Base-by-base conservation (phyloP, 2,888 invertebrate species). In the Malthinus flaveolus region DNA sequence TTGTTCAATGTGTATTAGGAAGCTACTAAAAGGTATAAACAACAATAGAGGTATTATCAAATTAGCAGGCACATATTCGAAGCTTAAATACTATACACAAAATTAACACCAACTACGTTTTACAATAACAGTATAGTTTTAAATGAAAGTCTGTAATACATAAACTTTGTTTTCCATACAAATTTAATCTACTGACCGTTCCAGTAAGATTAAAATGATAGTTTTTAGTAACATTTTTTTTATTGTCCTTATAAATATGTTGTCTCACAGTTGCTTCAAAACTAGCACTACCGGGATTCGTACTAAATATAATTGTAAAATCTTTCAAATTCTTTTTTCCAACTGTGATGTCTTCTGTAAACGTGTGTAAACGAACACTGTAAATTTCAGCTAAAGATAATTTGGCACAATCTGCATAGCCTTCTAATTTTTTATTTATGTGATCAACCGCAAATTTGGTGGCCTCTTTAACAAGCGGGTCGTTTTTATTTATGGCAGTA, bases 141-240 rank as follows among this genome's bases (percentile, higher is more conserved):
- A 91, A 81, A 67, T 86, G 84, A 70, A 86, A 87, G 70, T 92
- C 86, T 60, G 87, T 84, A 45, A 92, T 83, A 73, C 93, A 93
- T 66, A 81, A 83, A 77, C 91, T 91, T 76, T 92, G 91, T 50
- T 85, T 83, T n/a, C 91, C 90, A 72, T 93, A 92, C 35, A 89
- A 80, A 76, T 92, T 92, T 49, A 91, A 83, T 49, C 93, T 83
- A 73, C 91, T 91, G 45, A 91, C 83, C 32, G 89, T 86, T 12
- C 93, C 93, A 0, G 87, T 80, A 1, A 91, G 75, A 47, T 76
- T 73, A 76, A 82, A 84, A 36, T 65, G 69, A n/a, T 64, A 63
- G 1, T 75, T 77, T 8, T 68, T 71, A 13, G 74, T 75, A n/a
- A n/a, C n/a, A n/a, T n/a, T n/a, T n/a, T n/a, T n/a, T n/a, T n/a